phyloP scores from a whole-genome alignment of 2,797 vertebrate species.

The Bucorvus abyssinicus region DNA sequence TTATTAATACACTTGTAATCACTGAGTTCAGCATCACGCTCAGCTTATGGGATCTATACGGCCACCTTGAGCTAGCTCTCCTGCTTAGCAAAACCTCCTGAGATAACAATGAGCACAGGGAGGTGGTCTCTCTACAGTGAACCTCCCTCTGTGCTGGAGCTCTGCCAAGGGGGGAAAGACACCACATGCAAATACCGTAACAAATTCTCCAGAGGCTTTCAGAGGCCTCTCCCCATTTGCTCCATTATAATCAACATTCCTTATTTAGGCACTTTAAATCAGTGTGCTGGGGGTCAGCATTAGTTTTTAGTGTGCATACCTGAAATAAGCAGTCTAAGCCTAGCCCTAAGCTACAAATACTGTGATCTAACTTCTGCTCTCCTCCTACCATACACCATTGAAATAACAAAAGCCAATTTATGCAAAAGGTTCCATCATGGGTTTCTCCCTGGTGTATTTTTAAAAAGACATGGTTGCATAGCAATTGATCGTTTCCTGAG shows the following conservation, averaged over 20 bases:
- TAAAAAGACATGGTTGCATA: constrained; percentile 43
- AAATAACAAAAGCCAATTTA: constrained; percentile 33
- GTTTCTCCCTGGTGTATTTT: constrained; percentile 45
- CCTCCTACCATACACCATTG: not conserved
- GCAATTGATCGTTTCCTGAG: constrained; percentile 36
- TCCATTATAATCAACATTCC: not conserved
- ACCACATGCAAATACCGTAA: not conserved
- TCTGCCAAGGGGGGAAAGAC: not conserved
- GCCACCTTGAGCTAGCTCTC: not conserved
- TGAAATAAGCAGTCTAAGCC: not conserved
- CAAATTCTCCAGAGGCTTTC: not conserved
- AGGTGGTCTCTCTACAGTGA: not conserved
- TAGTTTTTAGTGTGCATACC: not conserved
- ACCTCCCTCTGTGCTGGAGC: not conserved
- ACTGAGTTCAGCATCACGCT: not conserved
- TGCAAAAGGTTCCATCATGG: constrained; percentile 38
- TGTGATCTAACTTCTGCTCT: not conserved
- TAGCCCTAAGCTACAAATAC: not conserved
- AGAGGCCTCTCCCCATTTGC: not conserved
- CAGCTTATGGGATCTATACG: not conserved
- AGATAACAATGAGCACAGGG: not conserved
- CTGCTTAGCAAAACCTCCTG: not conserved
- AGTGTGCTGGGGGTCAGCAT: not conserved
- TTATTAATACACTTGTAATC: not conserved
- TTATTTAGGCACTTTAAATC: not conserved